Percentiles rank a stretch among this genome's conserved stretches.
Evolutionary conservation across 2,888 invertebrate genomes (phyloP).

Genomic region (Matsumyia berberina): DNA sequence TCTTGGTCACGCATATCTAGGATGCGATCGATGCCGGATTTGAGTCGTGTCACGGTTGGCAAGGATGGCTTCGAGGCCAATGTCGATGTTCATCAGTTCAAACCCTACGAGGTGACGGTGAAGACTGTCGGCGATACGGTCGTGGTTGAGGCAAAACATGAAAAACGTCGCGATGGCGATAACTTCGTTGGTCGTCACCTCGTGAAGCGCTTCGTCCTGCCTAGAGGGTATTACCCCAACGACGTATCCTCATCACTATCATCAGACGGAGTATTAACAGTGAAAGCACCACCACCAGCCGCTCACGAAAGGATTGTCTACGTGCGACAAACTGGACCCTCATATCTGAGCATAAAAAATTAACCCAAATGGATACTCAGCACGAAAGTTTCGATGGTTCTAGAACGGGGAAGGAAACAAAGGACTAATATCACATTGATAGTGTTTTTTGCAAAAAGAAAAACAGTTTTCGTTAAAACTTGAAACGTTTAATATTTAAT

Average conservation of each 20-base stretch:
- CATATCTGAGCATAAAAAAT: constrained; percentile 84
- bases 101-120: constrained; percentile 88
- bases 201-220: constrained; percentile 88
- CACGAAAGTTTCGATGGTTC: neutral
- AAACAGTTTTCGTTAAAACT: constrained; percentile 2
- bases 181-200: constrained; percentile 93
- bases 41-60: constrained; percentile 84
- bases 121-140: constrained; percentile 88
- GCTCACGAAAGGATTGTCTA: constrained; percentile 88
- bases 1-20: constrained; percentile 83
- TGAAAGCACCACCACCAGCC: constrained; percentile 87
- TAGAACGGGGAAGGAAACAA: neutral
- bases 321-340: constrained; percentile 90
- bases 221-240: constrained; percentile 88
- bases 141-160: constrained; percentile 89
- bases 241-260: constrained; percentile 87
- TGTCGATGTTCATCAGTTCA: constrained; percentile 88
- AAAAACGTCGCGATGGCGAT: constrained; percentile 89
- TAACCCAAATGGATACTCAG: constrained; percentile 67
- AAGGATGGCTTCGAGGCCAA: constrained; percentile 89
- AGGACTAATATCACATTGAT: constrained; percentile 75
- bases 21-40: constrained; percentile 83
- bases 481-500: constrained; percentile 23
- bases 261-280: constrained; percentile 90
- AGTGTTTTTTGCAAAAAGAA: constrained; percentile 60